These are phyloP conservation scores for Xyrauchen texanus DNA, from an alignment of 2,113 vertebrate genomes.

Conservation along the genomic window DNA sequence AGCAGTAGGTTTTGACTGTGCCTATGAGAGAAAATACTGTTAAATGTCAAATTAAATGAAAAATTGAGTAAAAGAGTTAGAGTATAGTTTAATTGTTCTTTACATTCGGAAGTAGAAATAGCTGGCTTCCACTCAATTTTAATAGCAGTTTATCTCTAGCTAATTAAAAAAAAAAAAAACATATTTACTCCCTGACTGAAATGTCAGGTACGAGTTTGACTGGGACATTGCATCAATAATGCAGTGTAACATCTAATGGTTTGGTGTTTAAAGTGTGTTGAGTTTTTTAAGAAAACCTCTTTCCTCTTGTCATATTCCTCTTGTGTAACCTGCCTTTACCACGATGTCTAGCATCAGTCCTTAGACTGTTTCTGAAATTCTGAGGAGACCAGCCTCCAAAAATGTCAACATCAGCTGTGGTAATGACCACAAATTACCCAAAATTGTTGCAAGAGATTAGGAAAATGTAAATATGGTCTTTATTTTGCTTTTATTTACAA, in stretches of 20 bases:
- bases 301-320: constrained; percentile 23
- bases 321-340: constrained; percentile 40
- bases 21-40: no score
- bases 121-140: background rate
- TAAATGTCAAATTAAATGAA: no score
- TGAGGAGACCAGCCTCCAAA: constrained; percentile 10
- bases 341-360: constrained; percentile 48
- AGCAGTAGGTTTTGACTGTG: background rate
- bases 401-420: constrained; percentile 43
- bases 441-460: no score
- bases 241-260: background rate
- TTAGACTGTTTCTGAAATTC: constrained; percentile 54
- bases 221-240: background rate
- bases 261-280: background rate
- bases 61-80: no score
- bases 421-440: constrained; percentile 3
- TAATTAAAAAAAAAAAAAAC: background rate
- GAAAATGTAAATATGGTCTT: no score
- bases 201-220: background rate
- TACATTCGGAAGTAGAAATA: no score
- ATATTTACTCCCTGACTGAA: background rate
- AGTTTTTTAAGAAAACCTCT: constrained; percentile 9
- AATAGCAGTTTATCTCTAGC: background rate
- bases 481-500: no score
- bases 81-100: no score